Evolutionary conservation across 2,888 invertebrate species (phyloP).

Genomic region (Clepsis dumicolana): DNA sequence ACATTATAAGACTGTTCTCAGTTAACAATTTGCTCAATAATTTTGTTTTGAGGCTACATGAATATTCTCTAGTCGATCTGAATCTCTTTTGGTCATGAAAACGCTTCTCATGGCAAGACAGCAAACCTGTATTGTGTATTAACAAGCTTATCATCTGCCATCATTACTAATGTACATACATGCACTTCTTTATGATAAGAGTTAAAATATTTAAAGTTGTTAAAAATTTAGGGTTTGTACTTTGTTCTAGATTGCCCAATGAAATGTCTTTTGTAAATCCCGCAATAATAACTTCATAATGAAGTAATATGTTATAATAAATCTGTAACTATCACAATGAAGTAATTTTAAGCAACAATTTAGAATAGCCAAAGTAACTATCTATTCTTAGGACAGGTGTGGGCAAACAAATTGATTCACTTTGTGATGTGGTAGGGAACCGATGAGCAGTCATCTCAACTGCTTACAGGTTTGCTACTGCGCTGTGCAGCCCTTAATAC

Average conservation of each 20-base stretch:
- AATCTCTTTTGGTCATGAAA: slow-evolving; percentile 66
- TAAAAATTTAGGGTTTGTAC: slow-evolving; percentile 20
- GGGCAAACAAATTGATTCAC: neutral
- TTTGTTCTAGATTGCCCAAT: slow-evolving; percentile 18
- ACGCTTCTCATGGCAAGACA: slow-evolving; percentile 1
- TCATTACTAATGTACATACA: slow-evolving; percentile 69
- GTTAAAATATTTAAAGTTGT: slow-evolving; percentile 9
- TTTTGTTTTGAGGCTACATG: slow-evolving; percentile 61
- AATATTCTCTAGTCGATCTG: slow-evolving; percentile 63
- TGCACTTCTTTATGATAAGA: slow-evolving; percentile 41
- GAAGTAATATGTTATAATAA: slow-evolving; percentile 20
- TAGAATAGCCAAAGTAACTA: slow-evolving; percentile 20
- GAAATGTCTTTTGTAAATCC: slow-evolving; percentile 25
- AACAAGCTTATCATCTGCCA: slow-evolving; percentile 48
- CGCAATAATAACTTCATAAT: slow-evolving; percentile 33
- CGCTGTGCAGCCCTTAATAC: neutral
- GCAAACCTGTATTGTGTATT: slow-evolving; percentile 24
- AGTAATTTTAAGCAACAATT: slow-evolving; percentile 34
- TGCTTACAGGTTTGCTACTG: neutral
- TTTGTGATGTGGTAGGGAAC: neutral
- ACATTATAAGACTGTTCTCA: slow-evolving; percentile 74
- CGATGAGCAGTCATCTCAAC: neutral
- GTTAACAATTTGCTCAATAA: slow-evolving; percentile 49
- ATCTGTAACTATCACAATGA: slow-evolving; percentile 39
- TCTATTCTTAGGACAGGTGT: slow-evolving; percentile 14